phyloP scores from a whole-genome alignment of 2,113 vertebrate species.

The Catagonus wagneri region DNA sequence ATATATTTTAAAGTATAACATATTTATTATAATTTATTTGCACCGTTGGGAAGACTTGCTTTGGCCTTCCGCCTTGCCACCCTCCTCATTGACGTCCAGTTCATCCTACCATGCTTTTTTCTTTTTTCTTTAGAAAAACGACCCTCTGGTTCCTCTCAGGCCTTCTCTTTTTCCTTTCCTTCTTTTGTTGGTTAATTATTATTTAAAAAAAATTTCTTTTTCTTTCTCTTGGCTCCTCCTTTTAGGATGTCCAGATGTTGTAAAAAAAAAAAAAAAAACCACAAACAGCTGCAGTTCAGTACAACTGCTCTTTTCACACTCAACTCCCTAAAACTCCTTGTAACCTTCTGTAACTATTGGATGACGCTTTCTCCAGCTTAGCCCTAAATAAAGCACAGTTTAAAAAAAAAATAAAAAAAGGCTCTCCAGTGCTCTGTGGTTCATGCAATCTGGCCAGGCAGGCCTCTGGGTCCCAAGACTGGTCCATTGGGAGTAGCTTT shows the following conservation, averaged over 20 bases:
- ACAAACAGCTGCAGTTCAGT: slow-evolving; percentile 90
- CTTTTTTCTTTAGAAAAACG: slow-evolving; percentile 70
- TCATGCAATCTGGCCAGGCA: background rate
- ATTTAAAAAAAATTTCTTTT: slow-evolving; percentile 32
- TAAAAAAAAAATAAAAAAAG: slow-evolving; percentile 90
- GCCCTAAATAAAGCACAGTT: slow-evolving; percentile 99
- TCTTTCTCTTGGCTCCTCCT: slow-evolving; percentile 80
- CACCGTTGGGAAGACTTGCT: slow-evolving; percentile 88
- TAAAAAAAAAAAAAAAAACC: slow-evolving; percentile 76
- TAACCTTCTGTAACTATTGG: slow-evolving; percentile 99
- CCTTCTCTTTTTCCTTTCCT: slow-evolving; percentile 71
- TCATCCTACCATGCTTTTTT: slow-evolving; percentile 58
- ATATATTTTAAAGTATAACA: slow-evolving; percentile 94
- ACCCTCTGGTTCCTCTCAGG: slow-evolving; percentile 74
- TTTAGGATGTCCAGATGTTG: slow-evolving; percentile 88
- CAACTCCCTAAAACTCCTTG: slow-evolving; percentile 97
- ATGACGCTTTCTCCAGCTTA: slow-evolving; percentile 99
- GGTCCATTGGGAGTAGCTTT: background rate
- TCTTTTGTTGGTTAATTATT: slow-evolving; percentile 30
- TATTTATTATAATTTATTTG: slow-evolving; percentile 94
- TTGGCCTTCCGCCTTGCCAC: slow-evolving; percentile 77
- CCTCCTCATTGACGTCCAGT: slow-evolving; percentile 55
- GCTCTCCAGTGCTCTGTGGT: slow-evolving; percentile 41
- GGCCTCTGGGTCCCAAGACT: background rate
- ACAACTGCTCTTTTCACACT: slow-evolving; percentile 96